These are phyloP conservation scores for Sesamia inferens DNA, from an alignment of 2,888 invertebrate species.

Conservation along the genomic window DNA sequence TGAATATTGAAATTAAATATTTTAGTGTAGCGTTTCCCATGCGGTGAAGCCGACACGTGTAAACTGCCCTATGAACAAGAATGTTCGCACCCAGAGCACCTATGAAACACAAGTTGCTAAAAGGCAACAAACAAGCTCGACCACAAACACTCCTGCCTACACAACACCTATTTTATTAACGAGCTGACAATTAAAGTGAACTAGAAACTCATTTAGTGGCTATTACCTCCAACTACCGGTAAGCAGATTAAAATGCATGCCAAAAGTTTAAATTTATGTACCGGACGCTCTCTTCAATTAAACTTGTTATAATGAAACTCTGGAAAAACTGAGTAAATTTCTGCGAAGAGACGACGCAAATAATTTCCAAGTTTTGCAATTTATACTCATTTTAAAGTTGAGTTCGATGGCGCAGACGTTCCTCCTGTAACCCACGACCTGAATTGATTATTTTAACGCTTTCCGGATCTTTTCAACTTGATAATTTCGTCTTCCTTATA, in stretches of 20 bases:
- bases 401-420: constrained; percentile 80
- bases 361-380: constrained; percentile 86
- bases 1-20: constrained; percentile 40
- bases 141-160: constrained; percentile 50
- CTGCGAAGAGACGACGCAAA: constrained; percentile 81
- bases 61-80: constrained; percentile 47
- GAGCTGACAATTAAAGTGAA: constrained; percentile 72
- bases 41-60: constrained; percentile 41
- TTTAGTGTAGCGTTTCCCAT: constrained; percentile 17
- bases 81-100: constrained; percentile 21
- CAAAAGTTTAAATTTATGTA: constrained; percentile 88
- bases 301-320: constrained; percentile 87
- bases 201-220: constrained; percentile 82
- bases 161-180: constrained; percentile 69
- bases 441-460: constrained; percentile 78
- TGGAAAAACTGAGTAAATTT: constrained; percentile 84
- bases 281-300: constrained; percentile 88
- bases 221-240: constrained; percentile 81
- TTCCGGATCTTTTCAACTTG: constrained; percentile 66
- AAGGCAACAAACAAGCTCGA: constrained; percentile 39
- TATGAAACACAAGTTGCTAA: constrained; percentile 49
- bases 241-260: constrained; percentile 87
- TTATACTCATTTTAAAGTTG: constrained; percentile 83
- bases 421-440: constrained; percentile 66
- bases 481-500: constrained; percentile 59